phyloP scores from a whole-genome alignment of 2,888 invertebrate genomes.

The Eupithecia insigniata region DNA sequence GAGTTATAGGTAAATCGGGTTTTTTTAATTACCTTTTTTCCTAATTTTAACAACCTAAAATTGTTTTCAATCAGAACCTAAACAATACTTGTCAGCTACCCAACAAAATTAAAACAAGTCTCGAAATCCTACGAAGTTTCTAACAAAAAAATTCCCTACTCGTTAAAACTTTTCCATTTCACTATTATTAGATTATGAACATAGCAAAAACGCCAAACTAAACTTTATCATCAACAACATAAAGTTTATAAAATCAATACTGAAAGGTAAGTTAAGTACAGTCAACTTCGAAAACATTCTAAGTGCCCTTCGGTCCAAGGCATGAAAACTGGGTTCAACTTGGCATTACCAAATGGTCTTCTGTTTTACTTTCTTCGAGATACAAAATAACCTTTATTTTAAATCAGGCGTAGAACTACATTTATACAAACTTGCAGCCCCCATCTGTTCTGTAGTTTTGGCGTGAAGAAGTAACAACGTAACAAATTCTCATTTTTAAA shows the following conservation, averaged over 20 bases:
- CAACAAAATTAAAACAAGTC: background rate
- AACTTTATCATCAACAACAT: slow-evolving; percentile 32
- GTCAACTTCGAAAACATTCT: slow-evolving; percentile 57
- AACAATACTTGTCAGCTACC: background rate
- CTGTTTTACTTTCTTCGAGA: background rate
- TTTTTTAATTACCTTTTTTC: background rate
- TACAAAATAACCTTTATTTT: background rate
- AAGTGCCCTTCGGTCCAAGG: slow-evolving; percentile 58
- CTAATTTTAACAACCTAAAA: background rate
- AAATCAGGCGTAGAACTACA: background rate
- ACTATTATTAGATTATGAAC: slow-evolving; percentile 2
- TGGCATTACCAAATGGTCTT: background rate
- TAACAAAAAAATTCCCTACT: background rate
- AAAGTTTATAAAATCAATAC: slow-evolving; percentile 62
- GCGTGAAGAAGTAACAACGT: background rate
- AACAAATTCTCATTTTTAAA: background rate
- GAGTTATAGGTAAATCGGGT: too few species aligned
- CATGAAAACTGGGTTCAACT: slow-evolving; percentile 22
- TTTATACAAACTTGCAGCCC: background rate
- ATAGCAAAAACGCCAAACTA: background rate
- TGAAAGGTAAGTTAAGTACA: slow-evolving; percentile 65
- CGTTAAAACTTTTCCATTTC: slow-evolving; percentile 5
- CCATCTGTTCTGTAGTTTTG: background rate
- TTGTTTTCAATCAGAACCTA: background rate
- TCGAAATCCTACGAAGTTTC: background rate